Conservation (phyloP, 2,888 invertebrate species). For the Anticlea derivata region DNA sequence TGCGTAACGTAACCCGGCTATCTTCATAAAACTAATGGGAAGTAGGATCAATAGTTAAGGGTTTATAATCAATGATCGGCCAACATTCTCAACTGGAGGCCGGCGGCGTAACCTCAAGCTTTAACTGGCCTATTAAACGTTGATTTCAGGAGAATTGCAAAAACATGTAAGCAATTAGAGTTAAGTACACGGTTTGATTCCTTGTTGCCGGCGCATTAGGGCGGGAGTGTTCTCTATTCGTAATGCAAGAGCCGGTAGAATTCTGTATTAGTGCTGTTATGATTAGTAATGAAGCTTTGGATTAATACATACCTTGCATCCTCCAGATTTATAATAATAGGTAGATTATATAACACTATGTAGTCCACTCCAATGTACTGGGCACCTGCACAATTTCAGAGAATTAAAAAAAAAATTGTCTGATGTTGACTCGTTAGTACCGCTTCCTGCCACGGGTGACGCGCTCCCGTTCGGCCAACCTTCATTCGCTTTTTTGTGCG, state of each 20-base stretch:
- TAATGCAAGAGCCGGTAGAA: constrained; percentile 56
- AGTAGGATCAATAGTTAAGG: constrained; percentile 28
- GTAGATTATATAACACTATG: no score
- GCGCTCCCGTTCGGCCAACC: no score
- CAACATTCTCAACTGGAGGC: constrained; percentile 36
- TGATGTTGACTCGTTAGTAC: no score
- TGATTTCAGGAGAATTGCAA: constrained; percentile 60
- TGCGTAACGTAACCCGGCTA: constrained; percentile 5
- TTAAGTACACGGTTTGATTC: constrained; percentile 63
- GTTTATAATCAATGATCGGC: constrained; percentile 33
- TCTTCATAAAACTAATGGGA: constrained; percentile 17
- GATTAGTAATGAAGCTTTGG: background rate
- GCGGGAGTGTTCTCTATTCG: constrained; percentile 59
- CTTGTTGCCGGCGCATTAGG: constrained; percentile 58
- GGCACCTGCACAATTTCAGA: no score
- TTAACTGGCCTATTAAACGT: constrained; percentile 55
- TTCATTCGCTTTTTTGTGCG: no score
- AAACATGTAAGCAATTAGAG: constrained; percentile 68
- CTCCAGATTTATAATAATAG: no score
- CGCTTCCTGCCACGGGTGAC: no score
- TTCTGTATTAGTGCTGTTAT: constrained; percentile 33
- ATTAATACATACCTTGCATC: no score
- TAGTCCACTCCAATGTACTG: no score
- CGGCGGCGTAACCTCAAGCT: constrained; percentile 33
- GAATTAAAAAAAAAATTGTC: no score